These are phyloP conservation scores for Ophiodon elongatus DNA, from an alignment of 2,113 vertebrate species.

Conservation along the genomic window DNA sequence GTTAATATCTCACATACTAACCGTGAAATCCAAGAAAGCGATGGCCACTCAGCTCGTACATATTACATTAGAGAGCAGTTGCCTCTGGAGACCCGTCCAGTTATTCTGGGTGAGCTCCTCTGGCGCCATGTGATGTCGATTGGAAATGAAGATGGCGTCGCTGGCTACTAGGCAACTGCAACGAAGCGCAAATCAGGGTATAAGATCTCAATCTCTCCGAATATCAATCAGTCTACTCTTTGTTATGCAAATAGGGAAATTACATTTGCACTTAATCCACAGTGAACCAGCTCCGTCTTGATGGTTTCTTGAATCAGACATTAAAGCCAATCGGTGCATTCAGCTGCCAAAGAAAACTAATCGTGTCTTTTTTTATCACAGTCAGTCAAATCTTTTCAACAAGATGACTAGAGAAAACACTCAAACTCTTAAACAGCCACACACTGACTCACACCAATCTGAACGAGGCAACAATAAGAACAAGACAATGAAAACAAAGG, in stretches of 20 bases:
- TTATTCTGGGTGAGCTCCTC: conserved; percentile 71
- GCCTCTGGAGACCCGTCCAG: conserved; percentile 65
- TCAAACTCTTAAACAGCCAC: conserved; percentile 38
- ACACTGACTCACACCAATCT: conserved; percentile 26
- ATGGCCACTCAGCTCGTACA: conserved; percentile 46
- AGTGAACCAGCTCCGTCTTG: conserved; percentile 45
- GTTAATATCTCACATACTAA: conserved; percentile 15
- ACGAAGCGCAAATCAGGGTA: conserved; percentile 43
- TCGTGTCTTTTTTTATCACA: conserved; percentile 34
- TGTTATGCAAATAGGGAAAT: conserved; percentile 72
- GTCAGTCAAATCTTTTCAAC: conserved; percentile 41
- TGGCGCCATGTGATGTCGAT: conserved; percentile 68
- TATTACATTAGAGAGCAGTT: conserved; percentile 61
- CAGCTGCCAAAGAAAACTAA: conserved; percentile 45
- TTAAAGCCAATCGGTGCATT: conserved; percentile 62
- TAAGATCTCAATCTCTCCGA: conserved; percentile 47
- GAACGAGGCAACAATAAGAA: conserved; percentile 19
- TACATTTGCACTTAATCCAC: conserved; percentile 43
- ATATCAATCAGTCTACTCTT: conserved; percentile 49
- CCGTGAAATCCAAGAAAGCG: conserved; percentile 31
- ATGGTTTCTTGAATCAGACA: conserved; percentile 66
- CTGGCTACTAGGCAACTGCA: conserved; percentile 74
- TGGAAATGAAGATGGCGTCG: conserved; percentile 60
- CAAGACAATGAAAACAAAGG: conserved; percentile 50
- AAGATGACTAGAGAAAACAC: conserved; percentile 45